Evolutionary conservation across 2,888 invertebrate genomes (phyloP), one percentile per base, ranked within the genome.

Genomic region (Linyphia triangularis): DNA sequence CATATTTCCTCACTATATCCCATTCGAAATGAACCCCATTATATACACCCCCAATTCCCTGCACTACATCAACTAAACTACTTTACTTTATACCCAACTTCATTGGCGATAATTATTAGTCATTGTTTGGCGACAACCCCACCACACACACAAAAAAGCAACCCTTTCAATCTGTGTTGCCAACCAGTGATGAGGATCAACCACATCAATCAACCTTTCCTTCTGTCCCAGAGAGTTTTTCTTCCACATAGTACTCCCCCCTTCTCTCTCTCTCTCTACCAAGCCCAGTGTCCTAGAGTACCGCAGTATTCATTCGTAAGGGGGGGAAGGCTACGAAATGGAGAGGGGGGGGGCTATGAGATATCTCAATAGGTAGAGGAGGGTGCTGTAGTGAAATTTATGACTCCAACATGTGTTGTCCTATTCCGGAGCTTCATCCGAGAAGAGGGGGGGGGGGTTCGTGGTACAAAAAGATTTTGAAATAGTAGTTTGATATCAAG

Each of bases 381-480:
- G 88, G 75, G 88, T 70, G 82, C 82, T 78, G 61, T 88, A 72
- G 70, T 33, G 73, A 89, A 89, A 89, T 89, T 89, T 89, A 89
- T 89, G 84, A 77, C 89, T 79, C 89, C 89, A 89, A 89, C 89
- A 89, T 89, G 84, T 89, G 89, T 89, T 84, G 89, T 82, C 70
- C 81, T 79, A 26, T 77, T 51, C 33, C 51, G 59, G 10, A 30
- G 57, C 16, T 40, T 33, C 22, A 69, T 57, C n/a, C 10, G 26
- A 26, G 40, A 28, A 28, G 26, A 51, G 51, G 75, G 57, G 57
- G 19, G 59, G 19, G 75, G 65, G 72, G 28, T 70, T 69, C 61
- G 26, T 69, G 67, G 69, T 57, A 85, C 79, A 85, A 73, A 81
- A 69, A 86, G 61, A 67, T 73, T 63, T 73, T 67, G 81, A 57